Conservation (phyloP, 2,113 vertebrate species). For the Fulmarus glacialis region DNA sequence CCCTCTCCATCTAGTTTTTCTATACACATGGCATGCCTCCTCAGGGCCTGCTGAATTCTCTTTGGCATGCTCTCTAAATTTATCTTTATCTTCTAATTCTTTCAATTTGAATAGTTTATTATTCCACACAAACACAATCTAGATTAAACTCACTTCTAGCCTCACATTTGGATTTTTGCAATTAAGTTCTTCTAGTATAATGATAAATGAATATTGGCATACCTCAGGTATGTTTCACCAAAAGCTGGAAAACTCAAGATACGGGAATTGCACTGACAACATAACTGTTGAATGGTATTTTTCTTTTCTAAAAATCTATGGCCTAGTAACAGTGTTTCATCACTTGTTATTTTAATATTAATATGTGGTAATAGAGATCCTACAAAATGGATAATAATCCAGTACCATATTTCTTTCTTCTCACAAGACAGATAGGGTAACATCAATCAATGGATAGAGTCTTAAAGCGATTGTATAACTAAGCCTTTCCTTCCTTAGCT, state of each 20-base stretch:
- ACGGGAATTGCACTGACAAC: not conserved
- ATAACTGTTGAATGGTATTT: not conserved
- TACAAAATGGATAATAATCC: not conserved
- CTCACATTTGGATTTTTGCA: not conserved
- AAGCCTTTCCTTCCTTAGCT: not conserved
- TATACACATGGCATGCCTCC: not conserved
- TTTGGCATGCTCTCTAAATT: not conserved
- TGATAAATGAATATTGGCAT: not conserved
- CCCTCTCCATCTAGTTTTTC: not conserved
- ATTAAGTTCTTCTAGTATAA: not conserved
- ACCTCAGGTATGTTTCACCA: not conserved
- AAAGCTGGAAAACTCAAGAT: not conserved
- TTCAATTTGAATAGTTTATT: not conserved
- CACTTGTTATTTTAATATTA: not conserved
- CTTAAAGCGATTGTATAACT: not conserved
- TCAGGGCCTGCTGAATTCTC: not conserved
- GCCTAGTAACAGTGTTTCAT: not conserved
- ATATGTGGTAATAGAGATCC: not conserved
- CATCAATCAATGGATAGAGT: not conserved
- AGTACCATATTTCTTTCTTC: not conserved
- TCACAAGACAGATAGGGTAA: not conserved
- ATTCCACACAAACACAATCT: not conserved
- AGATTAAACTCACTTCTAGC: not conserved
- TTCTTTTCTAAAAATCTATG: not conserved
- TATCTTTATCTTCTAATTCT: not conserved